Evolutionary conservation across 2,797 vertebrate genomes (phyloP).

Genomic region (Muraenolepis orangiensis): DNA sequence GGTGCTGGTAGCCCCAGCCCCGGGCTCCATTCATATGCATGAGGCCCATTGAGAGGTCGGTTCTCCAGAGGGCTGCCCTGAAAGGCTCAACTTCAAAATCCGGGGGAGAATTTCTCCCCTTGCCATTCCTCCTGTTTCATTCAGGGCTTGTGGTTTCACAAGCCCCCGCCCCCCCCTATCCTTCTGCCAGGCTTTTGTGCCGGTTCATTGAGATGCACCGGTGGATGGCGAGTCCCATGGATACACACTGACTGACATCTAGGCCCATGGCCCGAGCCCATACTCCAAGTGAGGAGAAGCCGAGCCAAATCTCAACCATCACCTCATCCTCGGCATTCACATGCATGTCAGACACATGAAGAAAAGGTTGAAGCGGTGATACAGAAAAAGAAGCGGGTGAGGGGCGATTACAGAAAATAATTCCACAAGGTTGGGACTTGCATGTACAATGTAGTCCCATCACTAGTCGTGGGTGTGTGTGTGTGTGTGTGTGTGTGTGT

Average conservation of each 20-base stretch:
- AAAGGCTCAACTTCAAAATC: conserved; percentile 41
- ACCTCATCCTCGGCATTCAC: conserved; percentile 31
- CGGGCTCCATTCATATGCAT: conserved; percentile 39
- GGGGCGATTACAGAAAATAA: conserved; percentile 24
- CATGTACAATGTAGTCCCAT: conserved; percentile 44
- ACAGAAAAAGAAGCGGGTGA: conserved; percentile 7
- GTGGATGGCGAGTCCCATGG: conserved; percentile 12
- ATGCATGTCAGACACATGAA: conserved; percentile 31
- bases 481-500: background rate
- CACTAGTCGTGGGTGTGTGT: background rate
- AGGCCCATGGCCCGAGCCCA: background rate
- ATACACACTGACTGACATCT: conserved; percentile 49
- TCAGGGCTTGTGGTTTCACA: conserved; percentile 35
- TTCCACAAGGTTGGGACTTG: conserved; percentile 29
- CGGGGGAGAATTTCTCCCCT: conserved; percentile 27
- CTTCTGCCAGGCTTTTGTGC: conserved; percentile 47
- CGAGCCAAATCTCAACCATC: background rate
- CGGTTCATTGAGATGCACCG: conserved; percentile 68
- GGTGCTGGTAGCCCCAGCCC: no score
- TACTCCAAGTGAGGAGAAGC: background rate
- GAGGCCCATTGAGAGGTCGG: conserved; percentile 31
- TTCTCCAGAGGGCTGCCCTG: conserved; percentile 18
- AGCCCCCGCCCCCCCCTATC: conserved; percentile 41
- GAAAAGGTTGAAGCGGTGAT: background rate
- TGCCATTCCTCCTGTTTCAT: conserved; percentile 44